These are phyloP conservation scores for Athene noctua DNA, from an alignment of 2,113 vertebrate species.

Conservation along the genomic window DNA sequence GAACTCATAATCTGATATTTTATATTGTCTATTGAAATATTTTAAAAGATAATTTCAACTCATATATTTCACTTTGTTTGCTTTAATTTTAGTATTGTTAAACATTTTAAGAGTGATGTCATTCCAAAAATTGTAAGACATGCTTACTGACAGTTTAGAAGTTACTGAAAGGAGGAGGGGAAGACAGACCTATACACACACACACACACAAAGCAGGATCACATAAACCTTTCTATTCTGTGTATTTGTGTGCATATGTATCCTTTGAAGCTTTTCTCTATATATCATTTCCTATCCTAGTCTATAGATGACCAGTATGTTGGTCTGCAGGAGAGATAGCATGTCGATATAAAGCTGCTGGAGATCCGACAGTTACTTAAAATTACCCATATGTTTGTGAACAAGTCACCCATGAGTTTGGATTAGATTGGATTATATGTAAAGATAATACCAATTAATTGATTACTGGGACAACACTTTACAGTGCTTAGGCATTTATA, in stretches of 20 bases:
- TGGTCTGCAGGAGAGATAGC: background rate
- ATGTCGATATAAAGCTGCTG: background rate
- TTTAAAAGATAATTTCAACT: background rate
- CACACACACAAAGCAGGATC: background rate
- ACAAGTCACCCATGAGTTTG: background rate
- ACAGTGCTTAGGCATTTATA: background rate
- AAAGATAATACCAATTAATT: background rate
- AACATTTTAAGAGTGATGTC: background rate
- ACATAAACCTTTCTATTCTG: background rate
- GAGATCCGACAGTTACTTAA: background rate
- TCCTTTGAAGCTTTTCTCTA: background rate
- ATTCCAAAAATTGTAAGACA: background rate
- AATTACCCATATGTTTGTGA: background rate
- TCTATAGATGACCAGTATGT: background rate
- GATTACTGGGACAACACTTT: rapidly evolving
- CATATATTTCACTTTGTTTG: background rate
- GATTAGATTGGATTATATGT: background rate
- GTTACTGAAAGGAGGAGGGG: background rate
- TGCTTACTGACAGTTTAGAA: background rate
- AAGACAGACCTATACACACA: background rate
- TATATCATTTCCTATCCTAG: background rate
- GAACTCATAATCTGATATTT: background rate
- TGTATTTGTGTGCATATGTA: background rate
- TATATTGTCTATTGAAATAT: background rate
- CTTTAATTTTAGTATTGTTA: background rate